Evolutionary conservation across 1,140 invertebrate species (phyloP).

Genomic region (Neodiprion virginianus): DNA sequence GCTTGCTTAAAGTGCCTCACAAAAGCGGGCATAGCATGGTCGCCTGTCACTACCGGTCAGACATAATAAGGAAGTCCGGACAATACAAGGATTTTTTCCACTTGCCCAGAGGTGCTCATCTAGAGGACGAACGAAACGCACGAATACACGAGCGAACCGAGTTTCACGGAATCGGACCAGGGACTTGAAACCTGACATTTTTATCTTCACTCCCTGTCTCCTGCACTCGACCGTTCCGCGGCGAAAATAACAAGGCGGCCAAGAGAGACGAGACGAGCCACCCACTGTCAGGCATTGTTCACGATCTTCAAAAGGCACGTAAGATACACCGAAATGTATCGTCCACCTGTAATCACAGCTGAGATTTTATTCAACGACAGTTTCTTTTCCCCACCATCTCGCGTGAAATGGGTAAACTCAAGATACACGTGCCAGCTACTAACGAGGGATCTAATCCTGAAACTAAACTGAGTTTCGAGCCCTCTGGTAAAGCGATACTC

Average conservation of each 20-base stretch:
- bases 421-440: background rate
- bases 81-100: constrained; percentile 16
- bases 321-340: too few species aligned
- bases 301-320: background rate
- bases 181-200: background rate
- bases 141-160: background rate
- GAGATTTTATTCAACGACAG: too few species aligned
- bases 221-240: background rate
- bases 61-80: constrained; percentile 16
- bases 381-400: too few species aligned
- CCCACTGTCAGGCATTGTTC: background rate
- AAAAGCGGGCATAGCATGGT: constrained; percentile 8
- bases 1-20: constrained; percentile 13
- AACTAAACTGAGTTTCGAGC: background rate
- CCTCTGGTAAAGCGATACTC: constrained; percentile 5
- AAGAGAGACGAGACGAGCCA: background rate
- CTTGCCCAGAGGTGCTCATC: constrained; percentile 8
- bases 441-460: background rate
- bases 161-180: background rate
- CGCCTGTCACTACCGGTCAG: constrained; percentile 15
- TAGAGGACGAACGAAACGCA: background rate
- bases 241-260: background rate
- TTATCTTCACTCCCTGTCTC: background rate
- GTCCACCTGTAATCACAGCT: too few species aligned
- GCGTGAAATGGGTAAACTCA: too few species aligned